A percentile compares a stretch with the other conserved stretches of the same genome.
These are phyloP conservation scores for Mohoua ochrocephala DNA, from an alignment of 2,113 vertebrate genomes.

Conservation along the genomic window DNA sequence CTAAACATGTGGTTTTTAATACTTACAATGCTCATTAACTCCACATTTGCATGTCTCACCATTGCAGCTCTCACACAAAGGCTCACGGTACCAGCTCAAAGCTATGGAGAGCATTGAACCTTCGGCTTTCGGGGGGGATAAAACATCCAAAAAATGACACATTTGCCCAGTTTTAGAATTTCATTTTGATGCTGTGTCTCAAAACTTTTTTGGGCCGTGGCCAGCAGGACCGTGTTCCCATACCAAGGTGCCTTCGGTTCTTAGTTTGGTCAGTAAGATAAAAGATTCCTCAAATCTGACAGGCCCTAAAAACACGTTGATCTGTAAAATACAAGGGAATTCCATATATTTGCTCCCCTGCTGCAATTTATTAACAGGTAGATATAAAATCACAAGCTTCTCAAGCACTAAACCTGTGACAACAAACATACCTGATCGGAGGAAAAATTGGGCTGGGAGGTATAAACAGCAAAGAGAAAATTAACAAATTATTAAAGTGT, in stretches of 20 bases:
- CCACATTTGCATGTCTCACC: background rate
- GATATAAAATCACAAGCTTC: background rate
- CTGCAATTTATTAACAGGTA: background rate
- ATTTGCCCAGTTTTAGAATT: background rate
- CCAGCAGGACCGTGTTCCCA: background rate
- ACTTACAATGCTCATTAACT: background rate
- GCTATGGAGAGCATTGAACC: accelerated
- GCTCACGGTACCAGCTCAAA: background rate
- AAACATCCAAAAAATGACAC: background rate
- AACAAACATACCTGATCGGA: background rate
- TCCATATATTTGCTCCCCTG: background rate
- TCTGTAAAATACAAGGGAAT: background rate
- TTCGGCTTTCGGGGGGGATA: background rate
- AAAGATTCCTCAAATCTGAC: background rate
- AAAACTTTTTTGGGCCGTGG: background rate
- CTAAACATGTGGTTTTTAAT: slow-evolving; percentile 44
- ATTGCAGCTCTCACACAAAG: background rate
- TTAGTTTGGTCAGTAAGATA: background rate
- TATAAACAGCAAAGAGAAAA: background rate
- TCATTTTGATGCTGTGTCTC: background rate
- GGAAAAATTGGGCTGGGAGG: background rate
- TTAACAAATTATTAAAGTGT: background rate
- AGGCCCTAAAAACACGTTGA: background rate
- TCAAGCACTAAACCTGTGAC: background rate
- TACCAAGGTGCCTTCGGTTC: background rate